phyloP scores from a whole-genome alignment of 2,888 invertebrate species.

The Conus canariensis region DNA sequence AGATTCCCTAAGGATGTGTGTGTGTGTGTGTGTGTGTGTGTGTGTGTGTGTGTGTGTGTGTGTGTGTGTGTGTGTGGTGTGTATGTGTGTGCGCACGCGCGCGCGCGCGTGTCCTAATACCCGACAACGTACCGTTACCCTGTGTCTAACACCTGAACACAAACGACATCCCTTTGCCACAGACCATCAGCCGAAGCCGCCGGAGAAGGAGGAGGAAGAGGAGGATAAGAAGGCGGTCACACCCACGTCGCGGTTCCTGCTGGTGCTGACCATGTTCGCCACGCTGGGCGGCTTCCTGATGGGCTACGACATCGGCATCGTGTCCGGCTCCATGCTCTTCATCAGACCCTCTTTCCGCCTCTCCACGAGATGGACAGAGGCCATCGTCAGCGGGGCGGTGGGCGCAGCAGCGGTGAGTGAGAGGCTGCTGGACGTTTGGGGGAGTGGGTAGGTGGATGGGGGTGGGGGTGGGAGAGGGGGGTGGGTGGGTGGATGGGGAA shows the following conservation, averaged over 20 bases:
- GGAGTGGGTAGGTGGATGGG: not conserved
- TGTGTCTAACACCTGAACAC: not conserved
- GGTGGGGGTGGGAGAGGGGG: too few species aligned
- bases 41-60: constrained; percentile 26
- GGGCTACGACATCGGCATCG: constrained; percentile 80
- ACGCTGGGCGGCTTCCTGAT: constrained; percentile 80
- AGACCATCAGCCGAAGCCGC: too few species aligned
- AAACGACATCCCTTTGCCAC: not conserved
- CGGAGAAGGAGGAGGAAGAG: not conserved
- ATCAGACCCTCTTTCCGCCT: constrained; percentile 77
- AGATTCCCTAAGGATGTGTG: constrained; percentile 4
- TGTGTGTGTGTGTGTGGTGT: constrained; percentile 29
- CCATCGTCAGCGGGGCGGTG: constrained; percentile 80
- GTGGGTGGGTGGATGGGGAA: too few species aligned
- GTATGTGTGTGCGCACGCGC: not conserved
- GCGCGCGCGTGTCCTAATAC: too few species aligned
- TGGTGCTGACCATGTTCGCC: constrained; percentile 63
- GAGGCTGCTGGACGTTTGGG: not conserved
- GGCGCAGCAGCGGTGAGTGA: constrained; percentile 76
- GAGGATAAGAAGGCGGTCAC: not conserved
- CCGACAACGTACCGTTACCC: too few species aligned
- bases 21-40: not conserved
- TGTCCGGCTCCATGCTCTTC: constrained; percentile 80
- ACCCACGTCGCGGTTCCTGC: constrained; percentile 51
- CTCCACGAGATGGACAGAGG: constrained; percentile 79